Evolutionary conservation across 2,113 vertebrate species (phyloP).

Genomic region (Petromus typicus): DNA sequence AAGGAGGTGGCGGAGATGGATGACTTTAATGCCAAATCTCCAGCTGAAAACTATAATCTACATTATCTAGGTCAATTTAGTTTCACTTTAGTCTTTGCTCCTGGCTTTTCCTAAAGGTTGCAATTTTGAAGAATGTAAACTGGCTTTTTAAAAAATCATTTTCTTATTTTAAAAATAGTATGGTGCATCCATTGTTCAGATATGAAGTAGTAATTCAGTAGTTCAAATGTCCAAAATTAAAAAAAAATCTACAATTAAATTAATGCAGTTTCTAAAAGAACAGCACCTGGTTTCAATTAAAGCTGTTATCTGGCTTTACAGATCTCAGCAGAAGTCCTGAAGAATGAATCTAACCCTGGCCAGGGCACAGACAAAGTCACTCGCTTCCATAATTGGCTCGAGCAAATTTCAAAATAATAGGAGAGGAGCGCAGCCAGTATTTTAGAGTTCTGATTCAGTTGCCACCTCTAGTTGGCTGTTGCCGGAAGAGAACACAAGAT

Average conservation of each 20-base stretch:
- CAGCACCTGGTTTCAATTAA: constrained; percentile 50
- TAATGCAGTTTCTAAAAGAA: constrained; percentile 22
- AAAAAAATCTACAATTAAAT: no score
- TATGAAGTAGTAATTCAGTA: not conserved
- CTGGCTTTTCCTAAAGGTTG: constrained; percentile 1
- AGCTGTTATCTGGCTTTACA: constrained; percentile 58
- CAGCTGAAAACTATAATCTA: not conserved
- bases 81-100: not conserved
- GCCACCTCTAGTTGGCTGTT: not conserved
- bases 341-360: constrained; percentile 41
- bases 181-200: not conserved
- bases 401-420: not conserved
- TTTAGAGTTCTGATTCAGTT: constrained; percentile 62
- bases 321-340: constrained; percentile 50
- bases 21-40: not conserved
- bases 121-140: not conserved
- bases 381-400: not conserved
- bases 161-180: not conserved
- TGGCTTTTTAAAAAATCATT: no score
- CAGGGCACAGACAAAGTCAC: constrained; percentile 48
- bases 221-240: not conserved
- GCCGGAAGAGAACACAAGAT: constrained; percentile 56
- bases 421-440: not conserved
- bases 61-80: not conserved
- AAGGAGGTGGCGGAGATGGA: fast-evolving